Base-by-base conservation (phyloP, 2,888 invertebrate genomes). In the Geophilus truncorum region DNA sequence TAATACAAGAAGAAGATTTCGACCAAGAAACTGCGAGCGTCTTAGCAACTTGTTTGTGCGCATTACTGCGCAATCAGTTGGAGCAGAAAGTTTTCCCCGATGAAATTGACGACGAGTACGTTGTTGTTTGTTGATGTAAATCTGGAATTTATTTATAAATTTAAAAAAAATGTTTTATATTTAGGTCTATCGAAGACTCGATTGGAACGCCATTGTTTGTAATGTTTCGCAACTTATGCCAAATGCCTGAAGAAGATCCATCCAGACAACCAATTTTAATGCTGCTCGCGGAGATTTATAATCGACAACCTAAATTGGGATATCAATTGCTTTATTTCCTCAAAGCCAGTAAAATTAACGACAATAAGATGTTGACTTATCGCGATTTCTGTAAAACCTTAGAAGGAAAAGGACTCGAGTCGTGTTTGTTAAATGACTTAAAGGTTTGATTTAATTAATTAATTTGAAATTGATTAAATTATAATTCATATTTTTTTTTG, bases 241-340 rank as follows among this genome's bases (percentile, higher is more conserved):
- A 92, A 84, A 89, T 91, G 82, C 90, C 91, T 81, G 90, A 92
- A 86, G 91, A 95, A 87, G 92, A 93, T 87, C 89, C 93, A 84
- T 90, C 91, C 82, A 91, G 93, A 84, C 94, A 94, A 87, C 91
- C 94, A 36, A 89, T 96, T 83, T 89, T 95, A 83, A 91, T 92
- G 83, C 89, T 97, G 77, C 89, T 96, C 81, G 92, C 93, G 83
- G 95, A 95, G 86, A 92, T 96, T 88, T 91, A 93, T 87, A 83
- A 87, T 89, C 84, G 86, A 81, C 91, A 93, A 85, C 91, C 92
- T 12, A 90, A 91, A 86, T 90, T 95, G 81, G 97, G 97, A 76
- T 96, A 94, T 87, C 90, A 94, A 84, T 90, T 97, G 83, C 88
- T 97, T 79, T 97, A 96, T 89, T 97, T 95, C 88, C 89, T 96